Base-by-base conservation (phyloP, 2,888 invertebrate genomes). In the Junonia oenone region DNA sequence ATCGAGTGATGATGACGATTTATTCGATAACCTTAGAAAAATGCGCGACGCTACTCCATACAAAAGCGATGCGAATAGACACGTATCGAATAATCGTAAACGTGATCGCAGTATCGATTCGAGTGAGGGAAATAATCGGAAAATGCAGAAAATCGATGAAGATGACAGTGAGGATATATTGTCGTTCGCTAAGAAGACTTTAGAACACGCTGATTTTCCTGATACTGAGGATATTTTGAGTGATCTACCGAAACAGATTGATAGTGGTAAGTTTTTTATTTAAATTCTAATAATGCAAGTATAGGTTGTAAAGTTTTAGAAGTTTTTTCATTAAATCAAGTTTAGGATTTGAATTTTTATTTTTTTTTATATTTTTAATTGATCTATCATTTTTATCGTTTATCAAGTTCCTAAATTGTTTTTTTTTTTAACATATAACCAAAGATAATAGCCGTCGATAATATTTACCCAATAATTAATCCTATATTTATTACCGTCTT, bases 111-210 rank as follows among this genome's bases (percentile, higher is more conserved):
- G 85, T 53, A 51, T 68, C 6, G 81, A 81, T 29, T 76, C 81
- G 0, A 76, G 80, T 13, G 77, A 78, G 6, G 73, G 67, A 1
- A 74, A 66, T 38, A 69, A 68, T 50, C 72, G 71, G 59, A 88
- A 87, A 65, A 76, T 88, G 78, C 81, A 76, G 60, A 85, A 79
- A 70, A 83, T 84, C 27, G 77, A 78, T 38, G 83, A 87, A 61
- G 66, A 58, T 6, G 73, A 79, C 22, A 78, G 80, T 38, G 78
- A 77, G 47, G 81, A 89, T 61, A 82, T 90, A 29, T 59, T 89
- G 38, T 79, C 81, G n/a, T 90, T 89, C 58, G 88, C 87, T 9
- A 90, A 83, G 70, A 83, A 81, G 64, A 89, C 88, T 0, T 65
- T 89, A 2, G 78, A 86, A 56, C 78, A 77, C 2, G 76, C 75